These are phyloP conservation scores for Calameuta filiformis DNA, from an alignment of 2,888 invertebrate genomes.

Conservation along the genomic window DNA sequence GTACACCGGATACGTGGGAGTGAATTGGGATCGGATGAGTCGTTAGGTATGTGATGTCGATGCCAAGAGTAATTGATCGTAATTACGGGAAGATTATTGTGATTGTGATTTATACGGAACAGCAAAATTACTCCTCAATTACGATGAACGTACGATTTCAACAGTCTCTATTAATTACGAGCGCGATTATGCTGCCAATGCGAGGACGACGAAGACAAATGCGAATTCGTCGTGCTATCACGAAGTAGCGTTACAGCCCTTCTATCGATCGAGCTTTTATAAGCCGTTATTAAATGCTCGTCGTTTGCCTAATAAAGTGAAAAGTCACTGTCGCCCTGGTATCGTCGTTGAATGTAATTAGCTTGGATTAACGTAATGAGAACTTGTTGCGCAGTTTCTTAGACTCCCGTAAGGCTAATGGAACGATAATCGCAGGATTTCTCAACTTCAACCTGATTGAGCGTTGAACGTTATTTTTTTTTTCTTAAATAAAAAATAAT, in stretches of 20 bases:
- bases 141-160: constrained; percentile 36
- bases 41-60: not conserved
- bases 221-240: not conserved
- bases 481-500: not conserved
- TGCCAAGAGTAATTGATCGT: constrained; percentile 39
- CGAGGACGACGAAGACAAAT: constrained; percentile 2
- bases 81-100: constrained; percentile 49
- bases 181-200: constrained; percentile 28
- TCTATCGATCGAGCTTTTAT: not conserved
- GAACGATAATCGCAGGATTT: not conserved
- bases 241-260: not conserved
- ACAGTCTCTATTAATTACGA: constrained; percentile 37
- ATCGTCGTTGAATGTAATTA: not conserved
- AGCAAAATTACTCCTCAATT: constrained; percentile 49
- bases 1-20: not conserved
- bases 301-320: not conserved
- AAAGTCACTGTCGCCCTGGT: not conserved
- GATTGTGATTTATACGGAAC: constrained; percentile 49
- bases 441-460: not conserved
- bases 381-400: not conserved
- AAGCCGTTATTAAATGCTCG: not conserved
- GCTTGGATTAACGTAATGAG: not conserved
- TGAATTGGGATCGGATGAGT: not conserved
- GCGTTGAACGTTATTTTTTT: not conserved
- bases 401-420: not conserved